Percentiles rank a stretch among this genome's conserved stretches.
phyloP scores from a whole-genome alignment of 2,888 invertebrate species.

The Phalangium opilio region DNA sequence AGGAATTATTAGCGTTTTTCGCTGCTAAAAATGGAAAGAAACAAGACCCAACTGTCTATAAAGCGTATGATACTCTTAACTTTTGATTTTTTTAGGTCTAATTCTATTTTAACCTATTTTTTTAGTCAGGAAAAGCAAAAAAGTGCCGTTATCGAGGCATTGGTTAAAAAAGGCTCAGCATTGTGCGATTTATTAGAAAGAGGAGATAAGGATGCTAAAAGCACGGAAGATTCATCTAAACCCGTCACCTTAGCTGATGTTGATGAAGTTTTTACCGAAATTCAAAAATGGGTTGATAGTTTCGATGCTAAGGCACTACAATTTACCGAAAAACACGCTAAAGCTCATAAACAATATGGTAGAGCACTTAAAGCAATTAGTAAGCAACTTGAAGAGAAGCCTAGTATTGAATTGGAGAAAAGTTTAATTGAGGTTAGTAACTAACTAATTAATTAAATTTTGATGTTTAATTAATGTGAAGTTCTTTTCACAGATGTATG shows the following conservation, averaged over 20 bases:
- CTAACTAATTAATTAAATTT: no score
- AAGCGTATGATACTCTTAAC: slow-evolving; percentile 9
- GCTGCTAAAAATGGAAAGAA: slow-evolving; percentile 63
- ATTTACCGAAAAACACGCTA: slow-evolving; percentile 55
- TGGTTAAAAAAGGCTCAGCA: slow-evolving; percentile 57
- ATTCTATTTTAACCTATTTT: no score
- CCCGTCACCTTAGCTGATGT: slow-evolving; percentile 40
- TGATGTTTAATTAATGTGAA: no score
- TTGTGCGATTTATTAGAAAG: slow-evolving; percentile 39
- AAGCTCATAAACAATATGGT: slow-evolving; percentile 60
- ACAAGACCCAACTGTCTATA: slow-evolving; percentile 5
- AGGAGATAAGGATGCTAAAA: not conserved
- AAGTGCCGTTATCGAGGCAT: slow-evolving; percentile 58
- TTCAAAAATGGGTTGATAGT: slow-evolving; percentile 65
- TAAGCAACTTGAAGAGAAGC: slow-evolving; percentile 66
- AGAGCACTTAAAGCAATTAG: slow-evolving; percentile 57
- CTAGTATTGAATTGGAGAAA: slow-evolving; percentile 49
- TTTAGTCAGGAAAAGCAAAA: slow-evolving; percentile 64
- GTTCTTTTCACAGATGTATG: no score
- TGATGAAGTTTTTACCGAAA: slow-evolving; percentile 46
- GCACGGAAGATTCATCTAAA: slow-evolving; percentile 1
- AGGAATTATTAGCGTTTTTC: slow-evolving; percentile 59
- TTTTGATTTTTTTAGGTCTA: slow-evolving; percentile 7
- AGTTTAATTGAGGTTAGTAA: slow-evolving; percentile 22
- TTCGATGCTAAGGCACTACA: slow-evolving; percentile 42